Base-by-base conservation (phyloP, 2,888 invertebrate species). In the Parnassius apollo region DNA sequence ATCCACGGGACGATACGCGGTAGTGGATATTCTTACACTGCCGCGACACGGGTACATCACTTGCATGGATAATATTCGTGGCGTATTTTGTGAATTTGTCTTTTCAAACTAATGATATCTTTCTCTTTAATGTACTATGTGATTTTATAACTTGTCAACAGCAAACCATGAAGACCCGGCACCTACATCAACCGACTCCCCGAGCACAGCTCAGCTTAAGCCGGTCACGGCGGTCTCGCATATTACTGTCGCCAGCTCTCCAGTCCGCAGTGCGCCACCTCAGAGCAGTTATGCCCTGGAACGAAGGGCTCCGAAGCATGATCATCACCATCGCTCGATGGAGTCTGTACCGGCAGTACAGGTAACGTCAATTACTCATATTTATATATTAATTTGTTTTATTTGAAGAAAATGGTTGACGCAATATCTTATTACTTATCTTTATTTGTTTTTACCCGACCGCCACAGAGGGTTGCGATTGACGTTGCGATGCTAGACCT, bases 221-320 rank as follows among this genome's bases (percentile, higher is more conserved):
- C 79, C 91, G 2, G 88, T 92, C 48, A 83, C 88, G 4, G 93
- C 93, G 1, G 93, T 94, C 2, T 92, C 93, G 0, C 92, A 92
- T 61, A 82, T 93, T 52, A 94, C 93, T 1, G 93, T 91, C 1
- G 93, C 93, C 71, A 94, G 93, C 67, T 88, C 93, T n/a, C 93
- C 94, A 1, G 93, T 94, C 1, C 91, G 93, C 70, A 92, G 92
- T n/a, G 71, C 71, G 10, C 70, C 71, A 0, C 89, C 93, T 7
- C 93, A 93, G 87, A 85, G 93, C 75, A 93, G 93, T 76, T 93
- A 92, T 63, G 92, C 91, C 9, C 77, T 92, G 8, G 91, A 88
- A 68, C 77, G 90, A 1, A 77, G 88, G 0, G 75, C 78, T 22
- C 74, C 78, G 2, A 83, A 80, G 68, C 85, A 86, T 65, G 85